Evolutionary conservation across 2,797 vertebrate species (phyloP), one percentile per base, ranked within the genome.

Genomic region (Miichthys miiuy): DNA sequence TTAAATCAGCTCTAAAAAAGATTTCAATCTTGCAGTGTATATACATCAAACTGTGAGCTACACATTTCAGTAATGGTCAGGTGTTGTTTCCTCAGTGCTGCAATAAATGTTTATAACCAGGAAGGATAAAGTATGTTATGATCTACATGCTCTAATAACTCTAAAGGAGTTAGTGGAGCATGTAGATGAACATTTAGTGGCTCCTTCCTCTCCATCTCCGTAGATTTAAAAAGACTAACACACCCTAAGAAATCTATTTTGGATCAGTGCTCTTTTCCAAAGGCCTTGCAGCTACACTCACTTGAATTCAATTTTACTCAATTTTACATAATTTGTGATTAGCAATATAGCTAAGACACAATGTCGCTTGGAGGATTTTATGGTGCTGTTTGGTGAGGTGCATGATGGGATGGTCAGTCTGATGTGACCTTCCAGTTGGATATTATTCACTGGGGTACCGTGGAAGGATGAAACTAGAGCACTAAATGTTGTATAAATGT

Each of bases 401-500:
- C 70, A 80, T 61, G 54, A 47, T 71, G 68, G 64, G 77, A 48
- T 74, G 55, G 77, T 88, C 61, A 71, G 57, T 44, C 48, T 70
- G 7, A 68, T 68, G 74, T 87, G 82, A 82, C 70, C 77, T 67
- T 77, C 52, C 68, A 80, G 55, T 72, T 82, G 78, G 58, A 83
- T 68, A 73, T 57, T 83, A 58, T 41, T 82, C 65, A 75, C 38
- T 78, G 38, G 42, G 55, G 68, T 11, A 41, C n/a, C 0, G 51
- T 84, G 77, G 80, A 79, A 74, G 77, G 87, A 81, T 72, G 46
- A 77, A 84, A 82, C 52, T 18, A 16, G 21, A 69, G 68, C 42
- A 65, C 62, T 41, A 70, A 67, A 75, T 62, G 63, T 58, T 75
- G 51, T 61, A 44, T 60, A 48, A 55, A 82, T 23, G 23, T 47